Percentiles rank a stretch among this genome's conserved stretches.
Evolutionary conservation across 2,888 invertebrate genomes (phyloP).

Genomic region (Trissolcus japonicus): DNA sequence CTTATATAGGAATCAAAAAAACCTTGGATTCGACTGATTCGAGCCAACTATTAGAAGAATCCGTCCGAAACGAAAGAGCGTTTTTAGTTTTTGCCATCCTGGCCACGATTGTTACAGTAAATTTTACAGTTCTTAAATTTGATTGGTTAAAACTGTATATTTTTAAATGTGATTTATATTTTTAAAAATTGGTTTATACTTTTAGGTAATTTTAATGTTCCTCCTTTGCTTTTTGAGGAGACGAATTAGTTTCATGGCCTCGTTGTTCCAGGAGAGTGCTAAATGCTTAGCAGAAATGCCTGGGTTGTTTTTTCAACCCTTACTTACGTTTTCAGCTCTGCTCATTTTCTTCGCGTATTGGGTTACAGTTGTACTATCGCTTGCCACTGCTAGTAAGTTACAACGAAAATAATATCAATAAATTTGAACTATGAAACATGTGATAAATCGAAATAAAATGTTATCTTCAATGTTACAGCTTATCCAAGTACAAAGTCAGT

Average conservation of each 20-base stretch:
- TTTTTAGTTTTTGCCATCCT: slow-evolving; percentile 90
- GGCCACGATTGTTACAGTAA: slow-evolving; percentile 91
- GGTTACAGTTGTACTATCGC: slow-evolving; percentile 89
- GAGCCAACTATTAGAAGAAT: slow-evolving; percentile 82
- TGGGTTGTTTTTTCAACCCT: slow-evolving; percentile 88
- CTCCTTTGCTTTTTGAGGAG: slow-evolving; percentile 87
- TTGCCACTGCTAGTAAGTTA: slow-evolving; percentile 88
- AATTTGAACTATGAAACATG: background rate
- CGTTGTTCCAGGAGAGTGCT: slow-evolving; percentile 92
- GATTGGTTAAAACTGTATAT: background rate
- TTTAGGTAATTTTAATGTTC: slow-evolving; percentile 84
- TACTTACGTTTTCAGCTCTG: slow-evolving; percentile 88
- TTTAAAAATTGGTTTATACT: background rate
- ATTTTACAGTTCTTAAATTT: slow-evolving; percentile 63
- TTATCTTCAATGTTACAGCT: slow-evolving; percentile 63
- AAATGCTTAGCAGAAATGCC: slow-evolving; percentile 91
- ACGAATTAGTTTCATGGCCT: slow-evolving; percentile 88
- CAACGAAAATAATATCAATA: background rate
- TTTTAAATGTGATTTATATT: background rate
- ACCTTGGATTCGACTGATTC: slow-evolving; percentile 79
- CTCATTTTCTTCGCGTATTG: slow-evolving; percentile 89
- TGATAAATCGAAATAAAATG: background rate
- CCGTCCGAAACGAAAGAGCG: slow-evolving; percentile 89
- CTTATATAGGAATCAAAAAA: slow-evolving; percentile 86
- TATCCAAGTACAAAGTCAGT: slow-evolving; percentile 73